A percentile compares a stretch with the other conserved stretches of the same genome.
Conservation (phyloP, 1,140 invertebrate species). For the Heliothis subflexa region DNA sequence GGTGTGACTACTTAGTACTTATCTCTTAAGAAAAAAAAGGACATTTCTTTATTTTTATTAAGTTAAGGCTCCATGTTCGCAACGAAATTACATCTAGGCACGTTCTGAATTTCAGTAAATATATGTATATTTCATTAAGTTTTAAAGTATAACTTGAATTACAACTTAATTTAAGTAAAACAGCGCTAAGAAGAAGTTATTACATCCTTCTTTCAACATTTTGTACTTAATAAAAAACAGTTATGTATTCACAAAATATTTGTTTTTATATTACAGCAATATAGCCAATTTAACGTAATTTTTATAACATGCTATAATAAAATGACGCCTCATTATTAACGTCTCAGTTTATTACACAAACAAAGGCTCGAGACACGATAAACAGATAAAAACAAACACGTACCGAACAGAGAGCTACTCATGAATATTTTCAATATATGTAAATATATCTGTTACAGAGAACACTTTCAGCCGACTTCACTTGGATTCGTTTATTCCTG, state of each 20-base stretch:
- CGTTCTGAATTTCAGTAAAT: neutral
- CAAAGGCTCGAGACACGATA: slow-evolving; percentile 30
- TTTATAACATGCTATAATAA: slow-evolving; percentile 27
- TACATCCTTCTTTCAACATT: too few relatives aligned
- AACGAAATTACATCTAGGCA: slow-evolving; percentile 22
- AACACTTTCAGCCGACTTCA: slow-evolving; percentile 42
- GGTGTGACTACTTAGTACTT: slow-evolving; percentile 29
- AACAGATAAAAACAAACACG: slow-evolving; percentile 37
- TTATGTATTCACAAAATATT: neutral
- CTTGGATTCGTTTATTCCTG: slow-evolving; percentile 41
- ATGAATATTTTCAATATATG: slow-evolving; percentile 38
- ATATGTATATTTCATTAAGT: neutral
- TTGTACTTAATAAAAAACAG: neutral
- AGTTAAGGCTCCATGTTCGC: slow-evolving; percentile 16
- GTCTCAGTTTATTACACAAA: slow-evolving; percentile 35
- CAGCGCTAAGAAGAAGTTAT: too few relatives aligned
- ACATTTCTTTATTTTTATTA: slow-evolving; percentile 39
- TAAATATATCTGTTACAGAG: slow-evolving; percentile 40
- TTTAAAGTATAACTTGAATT: neutral
- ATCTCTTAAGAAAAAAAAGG: slow-evolving; percentile 29
- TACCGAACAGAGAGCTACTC: slow-evolving; percentile 24
- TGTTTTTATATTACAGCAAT: neutral
- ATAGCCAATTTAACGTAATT: slow-evolving; percentile 6
- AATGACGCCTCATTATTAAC: slow-evolving; percentile 10
- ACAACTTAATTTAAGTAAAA: neutral